Evolutionary conservation across 2,797 vertebrate species (phyloP).

Genomic region (Sparus aurata): DNA sequence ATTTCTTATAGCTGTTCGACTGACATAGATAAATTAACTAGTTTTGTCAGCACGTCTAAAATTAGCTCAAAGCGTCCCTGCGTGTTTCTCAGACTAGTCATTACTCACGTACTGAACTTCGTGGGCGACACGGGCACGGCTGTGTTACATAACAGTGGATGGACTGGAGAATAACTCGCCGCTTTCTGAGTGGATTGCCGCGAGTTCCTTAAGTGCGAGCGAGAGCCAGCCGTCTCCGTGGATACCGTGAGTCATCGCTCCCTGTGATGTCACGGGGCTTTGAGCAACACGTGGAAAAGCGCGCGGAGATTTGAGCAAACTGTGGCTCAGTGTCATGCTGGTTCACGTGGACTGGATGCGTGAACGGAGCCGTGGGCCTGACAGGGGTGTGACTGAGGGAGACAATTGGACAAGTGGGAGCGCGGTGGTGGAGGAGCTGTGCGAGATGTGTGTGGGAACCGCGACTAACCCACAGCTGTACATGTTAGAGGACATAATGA

Average conservation of each 20-base stretch:
- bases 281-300: conserved; percentile 57
- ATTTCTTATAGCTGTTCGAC: background rate
- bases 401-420: conserved; percentile 12
- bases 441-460: conserved; percentile 20
- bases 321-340: background rate
- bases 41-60: background rate
- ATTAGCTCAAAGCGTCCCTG: background rate
- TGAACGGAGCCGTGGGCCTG: conserved; percentile 54
- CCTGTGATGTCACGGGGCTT: conserved; percentile 34
- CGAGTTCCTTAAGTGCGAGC: background rate
- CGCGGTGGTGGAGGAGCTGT: background rate
- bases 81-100: background rate
- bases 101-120: background rate
- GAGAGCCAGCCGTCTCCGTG: conserved; percentile 34
- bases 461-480: background rate
- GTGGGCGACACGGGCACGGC: conserved; percentile 6
- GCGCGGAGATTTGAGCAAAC: conserved; percentile 68
- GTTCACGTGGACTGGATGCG: conserved; percentile 69
- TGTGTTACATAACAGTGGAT: conserved; percentile 44
- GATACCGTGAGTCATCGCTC: conserved; percentile 52
- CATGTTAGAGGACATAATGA: background rate
- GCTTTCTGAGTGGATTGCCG: conserved; percentile 46
- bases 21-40: background rate
- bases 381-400: conserved; percentile 38
- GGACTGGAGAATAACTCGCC: conserved; percentile 16